Conservation (phyloP, 2,797 vertebrate species). For the Gallirallus australis region DNA sequence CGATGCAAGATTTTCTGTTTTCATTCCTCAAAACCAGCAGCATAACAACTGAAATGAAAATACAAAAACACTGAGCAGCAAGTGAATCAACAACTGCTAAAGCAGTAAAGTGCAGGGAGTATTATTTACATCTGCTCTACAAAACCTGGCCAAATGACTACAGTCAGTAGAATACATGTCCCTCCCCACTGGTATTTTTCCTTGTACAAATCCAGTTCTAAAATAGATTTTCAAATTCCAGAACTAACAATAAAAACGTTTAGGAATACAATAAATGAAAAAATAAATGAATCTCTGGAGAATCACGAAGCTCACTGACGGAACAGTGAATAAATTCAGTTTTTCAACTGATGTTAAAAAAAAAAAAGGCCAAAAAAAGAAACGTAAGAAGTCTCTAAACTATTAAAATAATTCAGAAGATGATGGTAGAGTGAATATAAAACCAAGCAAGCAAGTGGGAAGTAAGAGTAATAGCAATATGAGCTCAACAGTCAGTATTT, state of each 20-base stretch:
- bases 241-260: neutral
- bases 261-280: neutral
- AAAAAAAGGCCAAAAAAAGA: neutral
- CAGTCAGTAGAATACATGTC: neutral
- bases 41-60: neutral
- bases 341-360: neutral
- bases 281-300: neutral
- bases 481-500: neutral
- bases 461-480: neutral
- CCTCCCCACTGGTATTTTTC: neutral
- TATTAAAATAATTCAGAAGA: neutral
- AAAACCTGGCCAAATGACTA: neutral
- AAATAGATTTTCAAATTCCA: conserved; percentile 20
- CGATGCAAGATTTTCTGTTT: neutral
- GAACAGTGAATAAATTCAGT: neutral
- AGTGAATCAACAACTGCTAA: neutral
- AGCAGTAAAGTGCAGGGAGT: neutral
- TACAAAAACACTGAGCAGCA: neutral
- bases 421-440: neutral
- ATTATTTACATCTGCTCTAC: neutral
- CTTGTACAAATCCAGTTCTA: neutral
- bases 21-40: neutral
- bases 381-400: neutral
- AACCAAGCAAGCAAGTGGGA: neutral
- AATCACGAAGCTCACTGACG: neutral